Percentiles rank a stretch among this genome's conserved stretches.
Evolutionary conservation across 2,888 invertebrate genomes (phyloP).

Genomic region (Chymomyza procnemis): DNA sequence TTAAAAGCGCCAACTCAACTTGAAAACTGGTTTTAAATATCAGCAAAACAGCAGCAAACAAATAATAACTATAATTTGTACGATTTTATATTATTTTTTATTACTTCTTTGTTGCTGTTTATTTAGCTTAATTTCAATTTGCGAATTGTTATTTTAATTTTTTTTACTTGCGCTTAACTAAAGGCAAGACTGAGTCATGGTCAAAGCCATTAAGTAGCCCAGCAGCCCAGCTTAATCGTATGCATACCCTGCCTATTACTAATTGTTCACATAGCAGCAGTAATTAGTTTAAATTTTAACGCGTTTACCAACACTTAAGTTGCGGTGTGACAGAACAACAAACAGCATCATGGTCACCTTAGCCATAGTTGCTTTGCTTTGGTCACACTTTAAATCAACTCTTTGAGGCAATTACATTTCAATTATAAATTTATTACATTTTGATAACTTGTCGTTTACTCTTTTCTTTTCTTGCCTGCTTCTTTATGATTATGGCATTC

Average conservation of each 20-base stretch:
- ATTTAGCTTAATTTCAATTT: slow-evolving; percentile 48
- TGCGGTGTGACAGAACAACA: neutral
- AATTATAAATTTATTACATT: slow-evolving; percentile 59
- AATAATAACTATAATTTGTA: slow-evolving; percentile 39
- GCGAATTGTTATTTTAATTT: slow-evolving; percentile 31
- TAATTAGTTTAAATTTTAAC: neutral
- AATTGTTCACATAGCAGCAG: slow-evolving; percentile 8
- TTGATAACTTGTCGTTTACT: slow-evolving; percentile 21
- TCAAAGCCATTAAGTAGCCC: slow-evolving; percentile 21
- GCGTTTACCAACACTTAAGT: slow-evolving; percentile 5
- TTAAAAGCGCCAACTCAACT: slow-evolving; percentile 21
- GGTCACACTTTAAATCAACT: slow-evolving; percentile 15
- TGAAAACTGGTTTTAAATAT: slow-evolving; percentile 20
- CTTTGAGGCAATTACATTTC: slow-evolving; percentile 54
- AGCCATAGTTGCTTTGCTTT: neutral
- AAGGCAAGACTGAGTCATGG: slow-evolving; percentile 35
- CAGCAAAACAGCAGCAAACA: neutral
- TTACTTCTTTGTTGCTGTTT: slow-evolving; percentile 15
- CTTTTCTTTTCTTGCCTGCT: slow-evolving; percentile 16
- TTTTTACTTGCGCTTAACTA: slow-evolving; percentile 16
- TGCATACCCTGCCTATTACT: neutral
- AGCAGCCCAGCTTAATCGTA: neutral
- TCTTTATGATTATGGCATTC: slow-evolving; percentile 59
- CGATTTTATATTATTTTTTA: slow-evolving; percentile 29
- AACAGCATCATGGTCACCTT: neutral